These are phyloP conservation scores for Pseudomyrmex flavicornis DNA, from an alignment of 1,140 invertebrate species.

Conservation along the genomic window DNA sequence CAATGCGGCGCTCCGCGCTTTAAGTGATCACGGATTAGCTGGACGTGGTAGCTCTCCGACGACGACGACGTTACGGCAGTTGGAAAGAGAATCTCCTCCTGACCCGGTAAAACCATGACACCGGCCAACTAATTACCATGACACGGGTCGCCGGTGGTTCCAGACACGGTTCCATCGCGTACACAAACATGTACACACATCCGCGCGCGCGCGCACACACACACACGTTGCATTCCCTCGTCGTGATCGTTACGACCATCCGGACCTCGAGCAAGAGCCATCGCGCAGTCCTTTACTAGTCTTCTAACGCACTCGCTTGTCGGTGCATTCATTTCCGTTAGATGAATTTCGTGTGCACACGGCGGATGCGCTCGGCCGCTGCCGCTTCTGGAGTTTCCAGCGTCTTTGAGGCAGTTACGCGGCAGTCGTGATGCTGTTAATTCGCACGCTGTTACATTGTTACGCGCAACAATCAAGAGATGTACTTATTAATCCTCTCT, in stretches of 20 bases:
- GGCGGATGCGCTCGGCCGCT: slow-evolving; percentile 1
- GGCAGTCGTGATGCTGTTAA: not conserved
- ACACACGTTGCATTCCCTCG: slow-evolving; percentile 47
- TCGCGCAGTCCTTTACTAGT: slow-evolving; percentile 38
- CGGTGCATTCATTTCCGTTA: slow-evolving; percentile 53
- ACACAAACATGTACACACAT: not conserved
- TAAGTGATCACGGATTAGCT: slow-evolving; percentile 76
- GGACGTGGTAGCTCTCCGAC: slow-evolving; percentile 45
- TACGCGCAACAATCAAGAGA: too few relatives aligned
- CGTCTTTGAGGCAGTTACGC: slow-evolving; percentile 18
- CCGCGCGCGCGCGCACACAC: not conserved
- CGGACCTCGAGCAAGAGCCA: slow-evolving; percentile 48
- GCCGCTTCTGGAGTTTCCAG: not conserved
- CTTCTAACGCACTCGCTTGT: slow-evolving; percentile 39
- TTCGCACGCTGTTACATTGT: too few relatives aligned
- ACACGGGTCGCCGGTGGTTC: slow-evolving; percentile 65
- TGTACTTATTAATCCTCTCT: too few relatives aligned
- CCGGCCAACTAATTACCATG: slow-evolving; percentile 74
- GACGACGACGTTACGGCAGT: not conserved
- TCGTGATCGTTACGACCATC: slow-evolving; percentile 72
- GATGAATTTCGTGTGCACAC: slow-evolving; percentile 53
- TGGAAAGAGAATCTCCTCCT: slow-evolving; percentile 30
- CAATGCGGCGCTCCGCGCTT: slow-evolving; percentile 68
- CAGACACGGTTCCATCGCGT: slow-evolving; percentile 22
- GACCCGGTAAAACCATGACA: slow-evolving; percentile 65